Evolutionary conservation across 2,888 invertebrate species (phyloP).

Genomic region (Chymomyza amoena): DNA sequence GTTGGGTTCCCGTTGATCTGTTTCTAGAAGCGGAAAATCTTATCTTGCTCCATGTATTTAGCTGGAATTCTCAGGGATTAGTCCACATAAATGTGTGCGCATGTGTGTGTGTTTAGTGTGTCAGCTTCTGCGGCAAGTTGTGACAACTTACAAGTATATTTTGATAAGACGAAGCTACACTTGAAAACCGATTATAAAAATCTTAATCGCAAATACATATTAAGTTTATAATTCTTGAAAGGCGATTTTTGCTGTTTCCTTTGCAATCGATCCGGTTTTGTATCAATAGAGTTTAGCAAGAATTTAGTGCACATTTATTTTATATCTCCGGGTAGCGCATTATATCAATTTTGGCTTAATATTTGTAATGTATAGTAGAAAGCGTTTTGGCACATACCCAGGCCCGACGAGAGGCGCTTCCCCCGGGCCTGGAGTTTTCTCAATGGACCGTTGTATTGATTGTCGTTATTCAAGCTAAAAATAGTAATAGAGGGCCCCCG

Average conservation of each 20-base stretch:
- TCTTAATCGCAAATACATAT: background rate
- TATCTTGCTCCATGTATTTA: constrained; percentile 58
- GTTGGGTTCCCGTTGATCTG: constrained; percentile 2
- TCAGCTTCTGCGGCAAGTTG: constrained; percentile 25
- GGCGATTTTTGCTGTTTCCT: background rate
- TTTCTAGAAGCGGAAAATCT: constrained; percentile 45
- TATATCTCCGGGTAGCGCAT: too few relatives aligned
- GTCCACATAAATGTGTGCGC: constrained; percentile 25
- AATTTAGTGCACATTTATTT: background rate
- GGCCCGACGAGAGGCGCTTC: too few relatives aligned
- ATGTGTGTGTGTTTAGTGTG: constrained; percentile 12
- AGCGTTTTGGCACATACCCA: too few relatives aligned
- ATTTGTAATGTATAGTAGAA: too few relatives aligned
- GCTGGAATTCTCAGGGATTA: constrained; percentile 55
- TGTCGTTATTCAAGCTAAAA: too few relatives aligned
- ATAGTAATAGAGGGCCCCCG: too few relatives aligned
- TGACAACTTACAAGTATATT: constrained; percentile 55
- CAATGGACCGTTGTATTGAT: too few relatives aligned
- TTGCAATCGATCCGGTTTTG: background rate
- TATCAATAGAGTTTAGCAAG: background rate
- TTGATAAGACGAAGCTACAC: background rate
- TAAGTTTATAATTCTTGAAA: constrained; percentile 6
- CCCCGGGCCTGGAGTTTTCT: too few relatives aligned
- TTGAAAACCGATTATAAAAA: background rate
- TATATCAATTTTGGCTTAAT: too few relatives aligned